Evolutionary conservation across 2,888 invertebrate species (phyloP), one percentile per base, ranked within the genome.

Genomic region (Lasioglossum figueresi): DNA sequence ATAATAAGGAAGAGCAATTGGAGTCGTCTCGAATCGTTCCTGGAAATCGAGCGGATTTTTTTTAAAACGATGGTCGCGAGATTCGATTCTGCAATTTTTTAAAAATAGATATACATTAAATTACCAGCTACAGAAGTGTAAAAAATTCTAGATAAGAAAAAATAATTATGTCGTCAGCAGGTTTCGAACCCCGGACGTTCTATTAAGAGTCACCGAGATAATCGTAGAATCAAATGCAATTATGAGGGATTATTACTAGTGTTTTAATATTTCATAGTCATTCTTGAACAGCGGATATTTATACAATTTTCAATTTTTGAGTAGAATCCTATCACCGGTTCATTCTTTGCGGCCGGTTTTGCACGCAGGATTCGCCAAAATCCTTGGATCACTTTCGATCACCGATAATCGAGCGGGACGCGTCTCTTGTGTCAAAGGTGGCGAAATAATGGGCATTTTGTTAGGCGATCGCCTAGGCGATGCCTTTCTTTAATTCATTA

Each of bases 401-500:
- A 16, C 5, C 37, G 72, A 78, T 40, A 27, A 79, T 79, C 45
- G 48, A 70, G 66, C 56, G 16, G 40, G 37, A 34, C 3, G 63
- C 63, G 31, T 63, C 63, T 68, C 34, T 10, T 1, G 40, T 59
- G 34, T 34, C 37, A 45, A 71, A 48, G n/a, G 71, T 76, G 76
- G 40, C 52, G 72, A 73, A 80, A 80, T 40, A 52, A 80, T 43
- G 31, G 71, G 43, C 34, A 75, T 75, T 76, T 80, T 76, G 70
- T 66, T 66, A 40, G 63, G 31, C 45, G n/a, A 19, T 59, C 31
- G 45, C 66, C 23, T 34, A 56, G 56, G 52, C 27, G 80, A 45
- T 63, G 45, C 43, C 80, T 80, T 70, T 59, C 56, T 68, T 68
- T 74, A 68, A 74, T 81, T 81, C 73, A 59, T 81, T 82, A 82